Conservation (phyloP, 2,113 vertebrate genomes). For the Ia io region DNA sequence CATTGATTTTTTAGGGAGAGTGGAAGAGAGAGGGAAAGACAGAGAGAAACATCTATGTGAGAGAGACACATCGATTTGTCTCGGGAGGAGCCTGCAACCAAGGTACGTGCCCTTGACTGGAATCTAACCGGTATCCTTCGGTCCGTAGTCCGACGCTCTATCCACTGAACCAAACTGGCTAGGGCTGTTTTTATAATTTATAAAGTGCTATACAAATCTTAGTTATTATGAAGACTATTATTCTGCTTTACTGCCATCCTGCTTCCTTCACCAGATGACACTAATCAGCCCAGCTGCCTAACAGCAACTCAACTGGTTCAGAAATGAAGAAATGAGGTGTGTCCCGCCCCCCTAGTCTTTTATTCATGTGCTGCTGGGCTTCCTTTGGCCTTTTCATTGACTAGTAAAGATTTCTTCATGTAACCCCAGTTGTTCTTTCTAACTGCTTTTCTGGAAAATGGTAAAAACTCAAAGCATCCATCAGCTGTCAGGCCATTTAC, state of each 20-base stretch:
- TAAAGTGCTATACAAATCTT: not conserved
- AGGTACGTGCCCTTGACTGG: no score
- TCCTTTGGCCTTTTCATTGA: not conserved
- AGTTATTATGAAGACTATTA: not conserved
- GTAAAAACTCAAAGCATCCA: not conserved
- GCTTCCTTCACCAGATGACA: not conserved
- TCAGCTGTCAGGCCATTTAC: not conserved
- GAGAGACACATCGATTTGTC: no score
- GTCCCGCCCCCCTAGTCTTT: not conserved
- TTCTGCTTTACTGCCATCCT: not conserved
- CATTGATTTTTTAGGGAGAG: no score
- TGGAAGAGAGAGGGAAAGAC: no score
- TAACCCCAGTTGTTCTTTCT: not conserved
- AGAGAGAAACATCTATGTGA: no score
- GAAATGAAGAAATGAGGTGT: not conserved
- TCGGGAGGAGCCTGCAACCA: no score
- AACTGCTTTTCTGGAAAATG: slow-evolving; percentile 38
- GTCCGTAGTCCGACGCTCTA: no score
- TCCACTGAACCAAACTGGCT: no score
- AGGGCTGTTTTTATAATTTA: not conserved
- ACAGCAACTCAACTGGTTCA: not conserved
- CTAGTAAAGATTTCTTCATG: not conserved
- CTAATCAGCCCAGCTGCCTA: not conserved
- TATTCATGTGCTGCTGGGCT: not conserved
- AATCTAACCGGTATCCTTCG: no score